Evolutionary conservation across 2,888 invertebrate species (phyloP), one percentile per base, ranked within the genome.

Genomic region (Operophtera brumata): DNA sequence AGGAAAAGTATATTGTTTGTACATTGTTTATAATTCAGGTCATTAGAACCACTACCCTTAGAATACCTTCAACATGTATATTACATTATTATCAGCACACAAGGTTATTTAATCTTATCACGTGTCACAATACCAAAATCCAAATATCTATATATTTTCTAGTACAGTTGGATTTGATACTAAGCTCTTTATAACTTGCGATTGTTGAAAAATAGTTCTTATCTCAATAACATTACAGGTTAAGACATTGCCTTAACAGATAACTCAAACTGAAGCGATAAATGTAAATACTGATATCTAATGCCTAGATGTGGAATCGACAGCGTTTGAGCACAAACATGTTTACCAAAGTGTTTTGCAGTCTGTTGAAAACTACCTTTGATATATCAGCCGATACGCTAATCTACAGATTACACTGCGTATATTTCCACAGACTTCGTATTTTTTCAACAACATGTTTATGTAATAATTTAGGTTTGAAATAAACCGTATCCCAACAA

Each of bases 381-480:
- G 56, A 66, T 64, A 56, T 43, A 55, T 57, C 42, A 49, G 11
- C 49, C 53, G 58, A 67, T 67, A 69, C 49, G 59, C 60, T 69
- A 64, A 76, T 75, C 76, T 57, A 57, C 53, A 48, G 64, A 67
- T 65, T 62, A 63, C 56, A 61, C 56, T 56, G 47, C 56, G 72
- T 69, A 74, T 48, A 72, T 77, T 73, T 75, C 71, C 74, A 65
- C 58, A 61, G 56, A 62, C 62, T 63, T 56, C 39, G 32, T 49
- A 49, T 52, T 62, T 52, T 66, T 75, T 64, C 64, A 64, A 60
- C 45, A 30, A 48, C 11, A 48, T 64, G 56, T 62, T 69, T 66
- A 58, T 55, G 65, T 68, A 67, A 69, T 54, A 62, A 55, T 59
- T 69, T 62, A 63, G 56, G 62, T 69, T 64, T 65, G 66, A 66